Percentiles rank a stretch among this genome's conserved stretches.
Evolutionary conservation across 2,797 vertebrate genomes (phyloP).

Genomic region (Chromobotia macracanthus): DNA sequence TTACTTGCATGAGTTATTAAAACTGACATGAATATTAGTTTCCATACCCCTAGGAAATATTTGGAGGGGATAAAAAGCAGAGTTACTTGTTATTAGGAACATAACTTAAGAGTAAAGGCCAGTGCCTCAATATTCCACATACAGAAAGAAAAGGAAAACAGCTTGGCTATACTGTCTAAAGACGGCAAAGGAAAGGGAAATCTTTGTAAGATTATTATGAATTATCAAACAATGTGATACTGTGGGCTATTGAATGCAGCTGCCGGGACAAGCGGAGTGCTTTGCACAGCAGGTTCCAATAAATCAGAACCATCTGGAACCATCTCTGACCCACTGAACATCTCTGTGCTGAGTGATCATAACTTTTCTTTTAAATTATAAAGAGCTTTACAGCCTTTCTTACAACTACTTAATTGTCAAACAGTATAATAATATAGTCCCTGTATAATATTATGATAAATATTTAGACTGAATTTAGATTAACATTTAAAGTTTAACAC

Average conservation of each 20-base stretch:
- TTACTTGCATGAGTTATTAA: constrained; percentile 19
- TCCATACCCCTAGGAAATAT: constrained; percentile 16
- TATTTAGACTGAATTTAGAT: too few species aligned
- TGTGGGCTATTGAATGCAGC: constrained; percentile 61
- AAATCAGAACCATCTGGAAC: constrained; percentile 60
- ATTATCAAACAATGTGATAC: constrained; percentile 63
- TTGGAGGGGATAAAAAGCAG: constrained; percentile 10
- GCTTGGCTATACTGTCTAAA: constrained; percentile 10
- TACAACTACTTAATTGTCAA: background rate
- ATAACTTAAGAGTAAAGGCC: constrained; percentile 8
- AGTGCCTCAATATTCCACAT: background rate
- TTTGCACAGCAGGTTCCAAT: constrained; percentile 59
- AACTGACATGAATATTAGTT: constrained; percentile 22
- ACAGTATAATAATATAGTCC: background rate
- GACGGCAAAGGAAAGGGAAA: constrained; percentile 43
- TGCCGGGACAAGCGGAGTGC: constrained; percentile 51
- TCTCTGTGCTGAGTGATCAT: constrained; percentile 46
- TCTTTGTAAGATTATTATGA: constrained; percentile 58
- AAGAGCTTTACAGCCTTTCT: constrained; percentile 10
- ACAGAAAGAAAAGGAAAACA: constrained; percentile 23
- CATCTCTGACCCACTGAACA: constrained; percentile 50
- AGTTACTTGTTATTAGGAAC: constrained; percentile 9
- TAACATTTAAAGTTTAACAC: background rate
- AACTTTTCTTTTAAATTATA: constrained; percentile 42
- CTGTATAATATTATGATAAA: background rate